A percentile compares a stretch with the other conserved stretches of the same genome.
phyloP scores from a whole-genome alignment of 2,888 invertebrate species.

The Hyppa rectilinea region DNA sequence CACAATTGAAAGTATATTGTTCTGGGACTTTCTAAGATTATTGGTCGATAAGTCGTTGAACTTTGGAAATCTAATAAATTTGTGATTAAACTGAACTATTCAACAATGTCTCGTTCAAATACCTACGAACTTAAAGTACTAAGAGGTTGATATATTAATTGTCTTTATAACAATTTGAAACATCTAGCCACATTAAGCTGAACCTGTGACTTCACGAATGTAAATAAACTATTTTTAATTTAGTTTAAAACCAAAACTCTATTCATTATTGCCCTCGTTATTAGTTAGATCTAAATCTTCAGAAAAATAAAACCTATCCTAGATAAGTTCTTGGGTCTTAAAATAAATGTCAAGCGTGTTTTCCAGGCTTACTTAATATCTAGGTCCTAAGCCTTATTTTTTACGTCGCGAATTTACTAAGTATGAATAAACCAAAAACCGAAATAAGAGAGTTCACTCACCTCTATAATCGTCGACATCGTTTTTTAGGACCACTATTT shows the following conservation, averaged over 20 bases:
- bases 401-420: not conserved
- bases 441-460: not conserved
- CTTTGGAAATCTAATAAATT: slow-evolving; percentile 14
- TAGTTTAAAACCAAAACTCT: not conserved
- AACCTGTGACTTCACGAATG: not conserved
- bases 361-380: not conserved
- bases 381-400: not conserved
- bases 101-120: slow-evolving; percentile 8
- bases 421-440: not conserved
- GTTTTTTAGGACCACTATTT: not conserved
- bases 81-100: slow-evolving; percentile 14
- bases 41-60: slow-evolving; percentile 15
- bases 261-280: not conserved
- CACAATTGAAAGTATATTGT: slow-evolving; percentile 7
- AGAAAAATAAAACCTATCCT: not conserved
- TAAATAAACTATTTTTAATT: not conserved
- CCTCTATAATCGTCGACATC: not conserved
- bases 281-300: not conserved
- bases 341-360: not conserved
- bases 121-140: not conserved
- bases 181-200: not conserved
- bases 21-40: not conserved
- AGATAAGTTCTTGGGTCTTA: not conserved
- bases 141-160: not conserved
- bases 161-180: not conserved